phyloP scores from a whole-genome alignment of 2,113 vertebrate species.

The Poicephalus meyeri region DNA sequence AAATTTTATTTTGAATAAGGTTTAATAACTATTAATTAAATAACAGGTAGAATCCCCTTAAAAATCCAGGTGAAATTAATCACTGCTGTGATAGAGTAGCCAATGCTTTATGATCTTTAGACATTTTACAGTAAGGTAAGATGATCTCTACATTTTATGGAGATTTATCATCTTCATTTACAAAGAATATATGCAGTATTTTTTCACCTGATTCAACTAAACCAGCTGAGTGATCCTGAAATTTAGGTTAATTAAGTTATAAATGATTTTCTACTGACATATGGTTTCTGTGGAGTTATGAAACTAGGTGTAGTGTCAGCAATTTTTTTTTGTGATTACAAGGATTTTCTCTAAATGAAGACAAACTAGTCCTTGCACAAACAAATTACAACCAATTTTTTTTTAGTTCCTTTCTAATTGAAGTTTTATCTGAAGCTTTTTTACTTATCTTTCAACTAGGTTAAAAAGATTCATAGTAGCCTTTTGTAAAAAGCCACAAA shows the following conservation, averaged over 20 bases:
- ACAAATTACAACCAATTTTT: neutral
- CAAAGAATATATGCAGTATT: neutral
- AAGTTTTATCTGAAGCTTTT: neutral
- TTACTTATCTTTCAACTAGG: neutral
- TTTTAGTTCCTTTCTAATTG: neutral
- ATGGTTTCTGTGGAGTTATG: constrained; percentile 11
- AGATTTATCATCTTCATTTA: constrained; percentile 60
- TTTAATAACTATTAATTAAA: neutral
- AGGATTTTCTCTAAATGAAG: constrained; percentile 40
- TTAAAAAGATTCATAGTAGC: neutral
- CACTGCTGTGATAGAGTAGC: neutral
- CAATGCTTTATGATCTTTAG: constrained; percentile 42
- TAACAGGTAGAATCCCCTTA: neutral
- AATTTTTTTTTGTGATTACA: constrained; percentile 37
- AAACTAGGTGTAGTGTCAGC: constrained; percentile 22
- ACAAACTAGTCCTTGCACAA: constrained; percentile 28
- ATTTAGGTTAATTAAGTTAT: constrained; percentile 58
- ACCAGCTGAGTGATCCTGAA: constrained; percentile 43
- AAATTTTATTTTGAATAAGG: neutral
- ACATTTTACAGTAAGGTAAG: neutral
- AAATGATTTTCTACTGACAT: constrained; percentile 31
- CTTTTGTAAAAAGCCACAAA: neutral
- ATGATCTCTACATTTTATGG: constrained; percentile 33
- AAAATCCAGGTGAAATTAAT: constrained; percentile 51
- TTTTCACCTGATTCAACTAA: constrained; percentile 56